Percentiles rank a stretch among this genome's conserved stretches.
Conservation (phyloP, 2,888 invertebrate genomes). For the Phania funesta region DNA sequence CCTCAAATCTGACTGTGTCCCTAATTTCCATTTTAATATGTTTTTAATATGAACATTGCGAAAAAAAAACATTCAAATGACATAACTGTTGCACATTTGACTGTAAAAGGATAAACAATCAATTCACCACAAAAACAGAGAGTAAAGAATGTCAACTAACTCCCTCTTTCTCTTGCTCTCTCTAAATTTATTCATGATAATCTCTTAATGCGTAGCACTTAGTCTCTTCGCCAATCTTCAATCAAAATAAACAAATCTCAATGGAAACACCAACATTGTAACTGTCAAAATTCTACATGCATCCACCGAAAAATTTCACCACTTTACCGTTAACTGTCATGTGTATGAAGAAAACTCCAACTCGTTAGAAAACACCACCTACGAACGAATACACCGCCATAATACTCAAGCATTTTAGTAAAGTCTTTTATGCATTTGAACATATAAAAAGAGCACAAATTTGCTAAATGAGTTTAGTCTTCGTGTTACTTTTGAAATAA, state of each 20-base stretch:
- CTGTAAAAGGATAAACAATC: slow-evolving; percentile 42
- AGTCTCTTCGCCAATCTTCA: neutral
- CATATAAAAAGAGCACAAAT: slow-evolving; percentile 65
- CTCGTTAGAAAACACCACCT: slow-evolving; percentile 32
- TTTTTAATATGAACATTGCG: slow-evolving; percentile 55
- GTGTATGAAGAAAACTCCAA: slow-evolving; percentile 7
- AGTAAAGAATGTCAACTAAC: neutral
- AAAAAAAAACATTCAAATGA: slow-evolving; percentile 47
- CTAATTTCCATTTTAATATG: slow-evolving; percentile 63
- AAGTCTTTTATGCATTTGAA: slow-evolving; percentile 40
- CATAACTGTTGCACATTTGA: slow-evolving; percentile 67
- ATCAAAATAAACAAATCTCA: slow-evolving; percentile 15
- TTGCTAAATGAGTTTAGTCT: slow-evolving; percentile 62
- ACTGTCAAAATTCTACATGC: slow-evolving; percentile 47
- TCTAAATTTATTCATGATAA: neutral
- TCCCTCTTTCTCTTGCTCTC: neutral
- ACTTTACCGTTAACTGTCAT: slow-evolving; percentile 46
- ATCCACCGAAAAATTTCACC: slow-evolving; percentile 24
- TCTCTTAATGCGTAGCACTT: slow-evolving; percentile 7
- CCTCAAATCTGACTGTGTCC: slow-evolving; percentile 31
- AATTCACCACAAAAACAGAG: slow-evolving; percentile 64
- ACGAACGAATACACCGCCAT: slow-evolving; percentile 8
- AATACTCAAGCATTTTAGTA: slow-evolving; percentile 45
- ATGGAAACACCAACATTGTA: slow-evolving; percentile 4
- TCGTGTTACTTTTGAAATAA: slow-evolving; percentile 65